Conservation (phyloP, 1,140 invertebrate genomes). For the Drosophila nigrodunni region DNA sequence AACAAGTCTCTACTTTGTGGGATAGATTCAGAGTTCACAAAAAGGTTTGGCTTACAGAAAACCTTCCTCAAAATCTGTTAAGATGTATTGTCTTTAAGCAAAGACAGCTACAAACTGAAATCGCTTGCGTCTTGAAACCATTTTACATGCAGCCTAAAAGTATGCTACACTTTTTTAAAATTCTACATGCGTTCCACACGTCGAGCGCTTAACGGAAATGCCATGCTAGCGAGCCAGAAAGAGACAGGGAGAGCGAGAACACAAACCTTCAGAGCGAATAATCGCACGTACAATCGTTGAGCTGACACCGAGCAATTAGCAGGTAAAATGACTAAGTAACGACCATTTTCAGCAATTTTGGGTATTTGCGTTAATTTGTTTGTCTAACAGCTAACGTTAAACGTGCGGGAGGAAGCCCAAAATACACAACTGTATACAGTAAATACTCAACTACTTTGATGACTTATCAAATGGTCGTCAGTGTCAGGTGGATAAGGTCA, state of each 20-base stretch:
- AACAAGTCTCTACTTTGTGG: no score
- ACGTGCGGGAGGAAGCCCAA: slow-evolving; percentile 34
- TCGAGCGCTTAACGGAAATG: slow-evolving; percentile 10
- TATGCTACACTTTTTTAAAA: background rate
- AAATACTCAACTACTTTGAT: slow-evolving; percentile 35
- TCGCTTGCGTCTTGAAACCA: no score
- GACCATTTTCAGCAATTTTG: slow-evolving; percentile 45
- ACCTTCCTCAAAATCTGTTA: no score
- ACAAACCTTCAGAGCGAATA: slow-evolving; percentile 1
- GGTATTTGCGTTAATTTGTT: slow-evolving; percentile 53
- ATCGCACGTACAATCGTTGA: slow-evolving; percentile 71
- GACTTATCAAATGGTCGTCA: slow-evolving; percentile 40
- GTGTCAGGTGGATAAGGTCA: slow-evolving; percentile 39
- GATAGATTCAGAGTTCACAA: no score
- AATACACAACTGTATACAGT: background rate
- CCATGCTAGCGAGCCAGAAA: background rate
- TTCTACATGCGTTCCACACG: background rate
- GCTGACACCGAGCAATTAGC: slow-evolving; percentile 70
- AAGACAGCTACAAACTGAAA: no score
- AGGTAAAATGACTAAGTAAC: slow-evolving; percentile 45
- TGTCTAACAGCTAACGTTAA: slow-evolving; percentile 13
- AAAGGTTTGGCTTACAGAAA: no score
- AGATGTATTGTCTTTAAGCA: no score
- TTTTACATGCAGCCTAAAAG: background rate
- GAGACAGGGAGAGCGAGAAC: background rate